Percentiles rank a stretch among this genome's conserved stretches.
Evolutionary conservation across 2,113 vertebrate species (phyloP).

Genomic region (Cromileptes altivelis): DNA sequence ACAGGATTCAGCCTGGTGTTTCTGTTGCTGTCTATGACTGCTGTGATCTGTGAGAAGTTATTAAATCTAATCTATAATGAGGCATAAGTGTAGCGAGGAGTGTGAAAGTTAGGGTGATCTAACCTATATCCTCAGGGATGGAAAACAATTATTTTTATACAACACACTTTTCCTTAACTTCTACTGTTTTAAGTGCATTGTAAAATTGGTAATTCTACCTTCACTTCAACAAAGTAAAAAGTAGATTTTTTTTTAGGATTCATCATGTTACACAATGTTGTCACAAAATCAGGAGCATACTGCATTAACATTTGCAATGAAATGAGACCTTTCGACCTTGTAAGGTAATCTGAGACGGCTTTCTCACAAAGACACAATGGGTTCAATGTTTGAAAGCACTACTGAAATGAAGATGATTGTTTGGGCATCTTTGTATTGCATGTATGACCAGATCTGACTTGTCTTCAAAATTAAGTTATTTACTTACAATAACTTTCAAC

Average conservation of each 20-base stretch:
- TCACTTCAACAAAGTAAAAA: not conserved
- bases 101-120: not conserved
- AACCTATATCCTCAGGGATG: not conserved
- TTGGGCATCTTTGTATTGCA: not conserved
- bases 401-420: not conserved
- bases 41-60: conserved; percentile 9
- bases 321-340: not conserved
- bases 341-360: not conserved
- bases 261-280: not conserved
- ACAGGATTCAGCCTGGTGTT: not conserved
- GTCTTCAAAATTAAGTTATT: too few relatives aligned
- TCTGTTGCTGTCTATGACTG: conserved; percentile 15
- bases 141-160: not conserved
- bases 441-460: not conserved
- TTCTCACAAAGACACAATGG: not conserved
- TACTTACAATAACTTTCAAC: too few relatives aligned
- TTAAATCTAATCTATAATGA: not conserved
- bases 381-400: not conserved
- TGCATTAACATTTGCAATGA: not conserved
- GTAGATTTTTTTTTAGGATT: not conserved
- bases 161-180: not conserved
- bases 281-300: not conserved
- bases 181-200: not conserved
- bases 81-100: not conserved
- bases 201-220: not conserved